phyloP scores from a whole-genome alignment of 2,113 vertebrate species.

The chimpanzee (Pan troglodytes) region NHGRI_mPanTro3-v2.1_pri NC_086015.1:134801001-134801500 shows the following conservation, averaged over 20 bases:
- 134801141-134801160: background rate
- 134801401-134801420: background rate
- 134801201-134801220: background rate
- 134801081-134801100: background rate
- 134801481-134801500: constrained; percentile 91
- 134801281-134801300: background rate
- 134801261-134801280: background rate
- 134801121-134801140: background rate
- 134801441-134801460: constrained; percentile 98
- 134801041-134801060: background rate
- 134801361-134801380: background rate
- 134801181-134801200: background rate
- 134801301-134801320: background rate
- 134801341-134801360: background rate
- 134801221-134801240: background rate
- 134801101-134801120: background rate
- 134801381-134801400: background rate
- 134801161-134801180: background rate
- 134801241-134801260: background rate
- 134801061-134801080: background rate
- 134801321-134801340: background rate
- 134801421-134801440: constrained; percentile 87
- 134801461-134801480: constrained; percentile 99
- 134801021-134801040: background rate
- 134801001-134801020: background rate